Percentiles rank a stretch among this genome's conserved stretches.
Conservation (phyloP, 2,113 vertebrate genomes). For the Perca schrenkii region DNA sequence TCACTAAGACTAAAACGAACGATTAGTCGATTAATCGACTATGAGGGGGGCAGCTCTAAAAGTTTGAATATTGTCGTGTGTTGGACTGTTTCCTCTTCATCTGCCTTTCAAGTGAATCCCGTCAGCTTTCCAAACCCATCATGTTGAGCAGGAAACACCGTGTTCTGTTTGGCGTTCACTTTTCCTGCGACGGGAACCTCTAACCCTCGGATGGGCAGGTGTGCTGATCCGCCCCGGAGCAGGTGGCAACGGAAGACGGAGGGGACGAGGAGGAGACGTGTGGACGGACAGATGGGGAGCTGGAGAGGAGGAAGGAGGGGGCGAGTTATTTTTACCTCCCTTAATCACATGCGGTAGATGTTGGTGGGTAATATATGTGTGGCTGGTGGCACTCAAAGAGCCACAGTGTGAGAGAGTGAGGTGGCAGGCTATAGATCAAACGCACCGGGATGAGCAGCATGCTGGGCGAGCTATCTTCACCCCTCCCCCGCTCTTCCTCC, state of each 20-base stretch:
- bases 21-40: too few species aligned
- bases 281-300: constrained; percentile 54
- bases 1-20: too few species aligned
- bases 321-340: constrained; percentile 55
- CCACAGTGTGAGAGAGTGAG: constrained; percentile 19
- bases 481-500: not conserved
- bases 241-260: constrained; percentile 35
- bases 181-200: constrained; percentile 18
- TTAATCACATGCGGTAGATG: constrained; percentile 54
- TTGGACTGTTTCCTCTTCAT: too few species aligned
- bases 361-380: constrained; percentile 65
- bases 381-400: constrained; percentile 44
- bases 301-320: constrained; percentile 24
- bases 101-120: not conserved
- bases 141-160: constrained; percentile 1
- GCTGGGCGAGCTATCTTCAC: constrained; percentile 42
- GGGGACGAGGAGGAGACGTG: constrained; percentile 25
- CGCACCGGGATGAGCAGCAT: constrained; percentile 56
- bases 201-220: constrained; percentile 23
- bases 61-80: too few species aligned
- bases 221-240: constrained; percentile 32
- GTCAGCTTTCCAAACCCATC: not conserved
- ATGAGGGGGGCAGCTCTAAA: too few species aligned
- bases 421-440: constrained; percentile 66
- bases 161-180: not conserved